These are phyloP conservation scores for Momotus momota DNA, from an alignment of 2,797 vertebrate genomes.

Conservation along the genomic window DNA sequence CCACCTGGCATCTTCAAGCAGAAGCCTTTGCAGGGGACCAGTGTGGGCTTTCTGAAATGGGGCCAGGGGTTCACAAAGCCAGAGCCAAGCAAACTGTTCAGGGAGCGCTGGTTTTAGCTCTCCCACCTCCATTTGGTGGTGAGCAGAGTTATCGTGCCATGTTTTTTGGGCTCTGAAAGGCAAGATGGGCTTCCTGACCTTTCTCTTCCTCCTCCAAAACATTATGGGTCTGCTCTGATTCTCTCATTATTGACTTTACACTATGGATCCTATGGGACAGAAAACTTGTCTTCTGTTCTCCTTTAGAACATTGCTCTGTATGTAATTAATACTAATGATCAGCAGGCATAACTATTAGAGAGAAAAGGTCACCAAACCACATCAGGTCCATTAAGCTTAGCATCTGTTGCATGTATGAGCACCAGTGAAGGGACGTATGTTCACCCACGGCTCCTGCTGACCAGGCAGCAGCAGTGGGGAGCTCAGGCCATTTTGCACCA, in stretches of 20 bases:
- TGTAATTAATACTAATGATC: slow-evolving; percentile 18
- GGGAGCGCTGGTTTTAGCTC: background rate
- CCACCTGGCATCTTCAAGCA: background rate
- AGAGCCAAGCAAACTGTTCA: background rate
- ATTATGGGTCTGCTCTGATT: background rate
- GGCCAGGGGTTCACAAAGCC: background rate
- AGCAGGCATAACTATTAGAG: background rate
- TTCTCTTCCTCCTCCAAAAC: background rate
- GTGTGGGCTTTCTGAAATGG: fast-evolving
- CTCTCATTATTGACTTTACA: background rate
- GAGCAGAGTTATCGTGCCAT: fast-evolving
- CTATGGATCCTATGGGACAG: background rate
- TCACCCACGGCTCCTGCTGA: background rate
- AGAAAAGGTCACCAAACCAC: background rate
- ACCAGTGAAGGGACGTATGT: fast-evolving
- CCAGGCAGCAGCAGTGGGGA: background rate
- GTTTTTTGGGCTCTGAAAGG: background rate
- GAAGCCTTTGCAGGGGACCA: background rate
- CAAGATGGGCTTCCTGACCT: background rate
- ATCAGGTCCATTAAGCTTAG: background rate
- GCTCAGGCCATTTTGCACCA: background rate
- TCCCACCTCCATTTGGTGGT: fast-evolving
- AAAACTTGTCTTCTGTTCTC: background rate
- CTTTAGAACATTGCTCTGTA: background rate
- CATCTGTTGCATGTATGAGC: background rate